Conservation (phyloP, 2,797 vertebrate genomes). For the Danio jaintianensis region DNA sequence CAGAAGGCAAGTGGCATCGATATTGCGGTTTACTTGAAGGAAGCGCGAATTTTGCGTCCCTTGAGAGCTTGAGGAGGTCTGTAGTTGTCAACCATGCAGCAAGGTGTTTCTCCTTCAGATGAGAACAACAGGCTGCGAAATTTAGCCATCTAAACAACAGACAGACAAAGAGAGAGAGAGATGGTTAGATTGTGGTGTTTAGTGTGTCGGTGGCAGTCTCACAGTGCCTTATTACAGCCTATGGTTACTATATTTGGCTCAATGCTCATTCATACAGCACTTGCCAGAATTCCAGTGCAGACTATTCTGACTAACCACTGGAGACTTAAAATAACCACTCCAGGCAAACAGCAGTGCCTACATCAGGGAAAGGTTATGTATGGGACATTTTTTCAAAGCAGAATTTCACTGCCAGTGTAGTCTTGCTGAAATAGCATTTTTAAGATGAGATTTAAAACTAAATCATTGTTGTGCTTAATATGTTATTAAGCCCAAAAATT, state of each 20-base stretch:
- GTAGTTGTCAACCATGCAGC: conserved; percentile 86
- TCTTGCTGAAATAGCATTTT: neutral
- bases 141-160: conserved; percentile 81
- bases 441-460: neutral
- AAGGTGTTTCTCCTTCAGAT: conserved; percentile 78
- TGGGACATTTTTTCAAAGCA: neutral
- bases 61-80: conserved; percentile 90
- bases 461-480: neutral
- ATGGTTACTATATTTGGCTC: conserved; percentile 35
- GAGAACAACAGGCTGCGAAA: conserved; percentile 86
- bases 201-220: conserved; percentile 21
- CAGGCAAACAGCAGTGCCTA: conserved; percentile 6
- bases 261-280: conserved; percentile 21
- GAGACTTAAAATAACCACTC: conserved; percentile 15
- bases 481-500: too few relatives aligned
- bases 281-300: conserved; percentile 12
- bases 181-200: conserved; percentile 15
- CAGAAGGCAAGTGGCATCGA: neutral
- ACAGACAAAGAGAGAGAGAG: neutral
- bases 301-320: conserved; percentile 30
- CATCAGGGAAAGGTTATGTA: conserved; percentile 9
- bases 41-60: conserved; percentile 85
- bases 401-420: neutral
- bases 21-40: conserved; percentile 81
- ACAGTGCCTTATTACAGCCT: conserved; percentile 37